Conservation (phyloP, 2,113 vertebrate species). For the Rallus limicola region DNA sequence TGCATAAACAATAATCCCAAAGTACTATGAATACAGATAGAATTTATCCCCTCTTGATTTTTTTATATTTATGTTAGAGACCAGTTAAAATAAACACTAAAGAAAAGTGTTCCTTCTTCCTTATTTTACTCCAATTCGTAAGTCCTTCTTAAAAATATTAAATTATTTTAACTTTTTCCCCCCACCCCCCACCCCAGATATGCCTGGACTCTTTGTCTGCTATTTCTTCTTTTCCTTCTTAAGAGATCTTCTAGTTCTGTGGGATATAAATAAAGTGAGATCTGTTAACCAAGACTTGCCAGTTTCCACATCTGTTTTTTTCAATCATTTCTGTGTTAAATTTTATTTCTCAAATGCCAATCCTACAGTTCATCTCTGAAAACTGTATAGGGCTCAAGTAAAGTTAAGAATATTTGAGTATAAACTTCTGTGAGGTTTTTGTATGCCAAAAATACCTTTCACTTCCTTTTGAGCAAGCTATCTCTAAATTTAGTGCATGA, state of each 20-base stretch:
- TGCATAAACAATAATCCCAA: neutral
- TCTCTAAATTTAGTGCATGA: neutral
- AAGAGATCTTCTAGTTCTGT: neutral
- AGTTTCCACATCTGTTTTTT: neutral
- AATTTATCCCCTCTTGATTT: neutral
- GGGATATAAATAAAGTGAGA: neutral
- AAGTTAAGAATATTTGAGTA: neutral
- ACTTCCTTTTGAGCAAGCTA: neutral
- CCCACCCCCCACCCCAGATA: neutral
- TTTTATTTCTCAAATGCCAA: neutral
- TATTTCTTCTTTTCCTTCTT: neutral
- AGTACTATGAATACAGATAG: constrained; percentile 17
- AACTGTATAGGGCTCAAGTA: neutral
- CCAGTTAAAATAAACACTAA: neutral
- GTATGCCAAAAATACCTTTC: neutral
- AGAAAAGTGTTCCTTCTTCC: neutral
- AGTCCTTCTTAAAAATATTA: neutral
- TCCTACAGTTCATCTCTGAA: neutral
- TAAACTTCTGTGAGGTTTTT: neutral
- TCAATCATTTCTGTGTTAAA: neutral
- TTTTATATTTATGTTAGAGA: neutral
- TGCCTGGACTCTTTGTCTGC: neutral
- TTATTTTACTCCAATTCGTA: neutral
- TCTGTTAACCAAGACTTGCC: neutral
- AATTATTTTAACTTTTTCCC: too few relatives aligned